Percentiles rank a stretch among this genome's conserved stretches.
These are phyloP conservation scores for Megaleporinus macrocephalus DNA, from an alignment of 2,113 vertebrate genomes.

Conservation along the genomic window DNA sequence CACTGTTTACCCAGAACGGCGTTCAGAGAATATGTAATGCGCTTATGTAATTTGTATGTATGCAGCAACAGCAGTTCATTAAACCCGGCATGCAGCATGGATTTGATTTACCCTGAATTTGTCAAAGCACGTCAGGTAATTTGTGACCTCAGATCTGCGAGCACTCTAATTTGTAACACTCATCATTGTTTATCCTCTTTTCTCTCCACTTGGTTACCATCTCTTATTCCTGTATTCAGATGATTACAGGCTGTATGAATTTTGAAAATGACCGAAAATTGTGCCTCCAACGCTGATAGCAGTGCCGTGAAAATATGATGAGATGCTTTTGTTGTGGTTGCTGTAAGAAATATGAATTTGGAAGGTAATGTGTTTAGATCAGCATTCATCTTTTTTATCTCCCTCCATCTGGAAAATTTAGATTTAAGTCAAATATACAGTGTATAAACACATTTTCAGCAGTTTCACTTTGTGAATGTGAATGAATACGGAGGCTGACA, in stretches of 20 bases:
- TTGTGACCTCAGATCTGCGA: background rate
- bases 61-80: background rate
- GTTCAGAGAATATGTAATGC: background rate
- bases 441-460: too few species aligned
- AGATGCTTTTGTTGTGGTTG: background rate
- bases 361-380: background rate
- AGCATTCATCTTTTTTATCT: background rate
- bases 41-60: background rate
- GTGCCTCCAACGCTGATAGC: background rate
- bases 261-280: background rate
- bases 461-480: too few species aligned
- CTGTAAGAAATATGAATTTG: background rate
- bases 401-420: background rate
- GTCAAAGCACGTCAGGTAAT: background rate
- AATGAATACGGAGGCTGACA: too few species aligned
- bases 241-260: background rate
- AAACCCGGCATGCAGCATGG: background rate
- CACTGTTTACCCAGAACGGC: background rate
- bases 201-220: constrained; percentile 3
- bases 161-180: background rate
- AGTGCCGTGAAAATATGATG: background rate
- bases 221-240: background rate
- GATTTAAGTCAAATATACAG: too few species aligned
- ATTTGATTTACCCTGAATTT: constrained; percentile 3
- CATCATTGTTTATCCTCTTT: constrained; percentile 8